phyloP scores from a whole-genome alignment of 2,888 invertebrate species.

The Stegophylla sp. region DNA sequence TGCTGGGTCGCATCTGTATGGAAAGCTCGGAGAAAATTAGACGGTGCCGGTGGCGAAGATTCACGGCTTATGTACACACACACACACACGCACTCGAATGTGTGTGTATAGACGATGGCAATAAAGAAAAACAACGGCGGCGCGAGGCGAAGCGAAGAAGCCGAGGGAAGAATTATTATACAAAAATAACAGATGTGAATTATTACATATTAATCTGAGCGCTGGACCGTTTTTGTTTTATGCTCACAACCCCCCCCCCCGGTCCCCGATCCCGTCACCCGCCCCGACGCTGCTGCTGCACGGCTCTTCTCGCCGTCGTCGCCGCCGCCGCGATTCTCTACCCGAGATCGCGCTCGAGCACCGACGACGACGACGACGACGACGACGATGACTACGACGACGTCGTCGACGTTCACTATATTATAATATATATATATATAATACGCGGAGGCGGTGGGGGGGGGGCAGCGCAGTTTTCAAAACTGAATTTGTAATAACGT shows the following conservation, averaged over 20 bases:
- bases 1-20: constrained; percentile 55
- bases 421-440: too few species aligned
- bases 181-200: constrained; percentile 61
- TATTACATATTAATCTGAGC: constrained; percentile 62
- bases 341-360: not conserved
- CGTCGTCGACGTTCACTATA: not conserved
- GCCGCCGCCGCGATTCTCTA: too few species aligned
- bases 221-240: constrained; percentile 59
- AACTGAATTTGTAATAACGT: constrained; percentile 58
- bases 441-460: not conserved
- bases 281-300: too few species aligned
- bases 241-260: not conserved
- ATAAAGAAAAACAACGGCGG: constrained; percentile 51
- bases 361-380: not conserved
- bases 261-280: not conserved
- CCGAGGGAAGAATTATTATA: constrained; percentile 55
- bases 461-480: constrained; percentile 42
- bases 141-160: constrained; percentile 6
- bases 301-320: not conserved
- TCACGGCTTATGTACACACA: constrained; percentile 45
- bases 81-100: not conserved
- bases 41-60: constrained; percentile 52
- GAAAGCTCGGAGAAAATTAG: constrained; percentile 57
- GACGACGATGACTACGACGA: not conserved
- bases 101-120: not conserved